Conservation (phyloP, 1,140 invertebrate genomes). For the Battus philenor region DNA sequence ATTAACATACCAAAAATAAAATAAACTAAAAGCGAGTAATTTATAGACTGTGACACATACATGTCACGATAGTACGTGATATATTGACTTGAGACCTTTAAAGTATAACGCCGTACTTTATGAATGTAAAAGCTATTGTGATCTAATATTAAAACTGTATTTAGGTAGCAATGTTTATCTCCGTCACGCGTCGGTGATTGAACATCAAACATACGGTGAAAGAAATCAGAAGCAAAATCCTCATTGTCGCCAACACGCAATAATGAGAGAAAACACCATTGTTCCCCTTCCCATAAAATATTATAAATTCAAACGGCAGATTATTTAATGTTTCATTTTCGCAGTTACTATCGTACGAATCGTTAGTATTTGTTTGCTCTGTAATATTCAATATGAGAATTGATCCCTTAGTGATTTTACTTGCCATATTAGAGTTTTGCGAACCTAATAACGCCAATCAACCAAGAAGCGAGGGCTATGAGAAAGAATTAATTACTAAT, state of each 20-base stretch:
- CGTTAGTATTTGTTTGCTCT: neutral
- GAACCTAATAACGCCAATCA: conserved; percentile 18
- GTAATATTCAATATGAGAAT: conserved; percentile 21
- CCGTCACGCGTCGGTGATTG: conserved; percentile 39
- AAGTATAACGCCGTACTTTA: too few species aligned
- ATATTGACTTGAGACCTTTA: too few species aligned
- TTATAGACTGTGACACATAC: too few species aligned
- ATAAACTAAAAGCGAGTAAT: too few species aligned
- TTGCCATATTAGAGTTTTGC: conserved; percentile 24
- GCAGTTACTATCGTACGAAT: neutral
- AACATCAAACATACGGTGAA: conserved; percentile 29
- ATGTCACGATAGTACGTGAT: too few species aligned
- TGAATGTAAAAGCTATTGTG: too few species aligned
- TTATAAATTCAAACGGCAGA: conserved; percentile 41
- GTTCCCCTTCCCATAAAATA: conserved; percentile 43
- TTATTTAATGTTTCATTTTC: conserved; percentile 27
- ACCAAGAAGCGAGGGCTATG: too few species aligned
- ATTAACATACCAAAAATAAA: too few species aligned
- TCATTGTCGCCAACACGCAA: conserved; percentile 38
- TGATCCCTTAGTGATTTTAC: conserved; percentile 20
- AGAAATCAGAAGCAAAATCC: conserved; percentile 40
- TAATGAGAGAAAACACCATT: conserved; percentile 62
- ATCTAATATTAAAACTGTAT: conserved; percentile 8
- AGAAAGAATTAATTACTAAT: conserved; percentile 15
- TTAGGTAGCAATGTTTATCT: conserved; percentile 9